Conservation (phyloP, 2,888 invertebrate species). For the Leptopilina drosophilae region DNA sequence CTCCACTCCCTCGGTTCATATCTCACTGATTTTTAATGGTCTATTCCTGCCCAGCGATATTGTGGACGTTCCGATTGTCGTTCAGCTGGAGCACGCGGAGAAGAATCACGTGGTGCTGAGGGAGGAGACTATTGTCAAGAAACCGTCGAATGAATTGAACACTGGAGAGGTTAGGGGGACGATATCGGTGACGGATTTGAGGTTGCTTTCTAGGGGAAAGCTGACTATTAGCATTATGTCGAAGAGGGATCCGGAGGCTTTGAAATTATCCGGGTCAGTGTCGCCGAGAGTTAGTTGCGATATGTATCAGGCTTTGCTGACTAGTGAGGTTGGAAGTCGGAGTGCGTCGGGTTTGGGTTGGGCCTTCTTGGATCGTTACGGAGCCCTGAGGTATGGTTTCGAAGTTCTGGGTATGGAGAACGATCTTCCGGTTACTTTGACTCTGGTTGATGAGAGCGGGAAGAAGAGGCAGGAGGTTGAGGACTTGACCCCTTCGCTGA, state of each 20-base stretch:
- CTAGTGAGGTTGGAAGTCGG: slow-evolving; percentile 76
- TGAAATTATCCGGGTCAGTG: slow-evolving; percentile 85
- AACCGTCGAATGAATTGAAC: slow-evolving; percentile 88
- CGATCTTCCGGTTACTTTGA: slow-evolving; percentile 81
- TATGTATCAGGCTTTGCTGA: slow-evolving; percentile 85
- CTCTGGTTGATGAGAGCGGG: slow-evolving; percentile 85
- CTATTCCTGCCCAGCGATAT: slow-evolving; percentile 83
- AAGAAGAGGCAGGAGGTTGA: slow-evolving; percentile 86
- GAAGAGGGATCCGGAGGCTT: slow-evolving; percentile 81
- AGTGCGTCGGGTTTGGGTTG: slow-evolving; percentile 84
- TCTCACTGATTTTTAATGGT: slow-evolving; percentile 90
- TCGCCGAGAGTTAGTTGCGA: slow-evolving; percentile 88
- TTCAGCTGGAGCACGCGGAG: slow-evolving; percentile 84
- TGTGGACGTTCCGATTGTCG: slow-evolving; percentile 83
- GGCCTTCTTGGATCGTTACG: slow-evolving; percentile 88
- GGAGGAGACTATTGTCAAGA: slow-evolving; percentile 83
- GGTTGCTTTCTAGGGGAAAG: slow-evolving; percentile 87
- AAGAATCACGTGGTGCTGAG: slow-evolving; percentile 86
- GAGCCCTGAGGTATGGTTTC: slow-evolving; percentile 87
- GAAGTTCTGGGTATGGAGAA: slow-evolving; percentile 69
- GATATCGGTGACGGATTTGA: slow-evolving; percentile 86
- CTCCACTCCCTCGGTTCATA: slow-evolving; percentile 88
- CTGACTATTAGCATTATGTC: slow-evolving; percentile 85
- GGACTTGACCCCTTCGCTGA: slow-evolving; percentile 82
- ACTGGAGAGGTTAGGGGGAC: slow-evolving; percentile 88